These are phyloP conservation scores for Ladona fulva DNA, from an alignment of 1,140 invertebrate genomes.

Conservation along the genomic window DNA sequence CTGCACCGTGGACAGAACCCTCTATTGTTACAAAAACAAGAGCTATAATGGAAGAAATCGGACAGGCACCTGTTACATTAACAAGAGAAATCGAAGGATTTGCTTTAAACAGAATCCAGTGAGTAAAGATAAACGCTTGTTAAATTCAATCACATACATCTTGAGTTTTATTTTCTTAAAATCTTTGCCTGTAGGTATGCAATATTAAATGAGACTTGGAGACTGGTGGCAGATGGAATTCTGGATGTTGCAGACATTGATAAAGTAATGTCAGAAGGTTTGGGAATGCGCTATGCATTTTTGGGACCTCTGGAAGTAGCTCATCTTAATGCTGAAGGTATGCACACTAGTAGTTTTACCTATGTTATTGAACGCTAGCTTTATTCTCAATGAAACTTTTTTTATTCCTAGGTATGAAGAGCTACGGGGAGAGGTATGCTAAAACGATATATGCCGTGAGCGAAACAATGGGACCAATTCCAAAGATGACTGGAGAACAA, in stretches of 20 bases:
- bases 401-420: slow-evolving; percentile 47
- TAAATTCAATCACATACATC: too few species aligned
- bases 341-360: slow-evolving; percentile 24
- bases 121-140: slow-evolving; percentile 29
- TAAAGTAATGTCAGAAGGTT: slow-evolving; percentile 85
- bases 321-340: slow-evolving; percentile 90
- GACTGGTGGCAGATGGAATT: slow-evolving; percentile 73
- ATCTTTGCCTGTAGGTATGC: slow-evolving; percentile 60
- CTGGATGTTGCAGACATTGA: slow-evolving; percentile 84
- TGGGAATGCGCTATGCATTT: slow-evolving; percentile 92
- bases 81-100: slow-evolving; percentile 85
- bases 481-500: slow-evolving; percentile 45
- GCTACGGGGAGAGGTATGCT: slow-evolving; percentile 65
- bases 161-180: background rate
- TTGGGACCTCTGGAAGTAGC: slow-evolving; percentile 88
- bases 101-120: slow-evolving; percentile 88
- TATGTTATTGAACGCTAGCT: slow-evolving; percentile 32
- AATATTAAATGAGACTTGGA: slow-evolving; percentile 87
- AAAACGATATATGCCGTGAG: slow-evolving; percentile 70
- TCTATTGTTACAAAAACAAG: slow-evolving; percentile 56
- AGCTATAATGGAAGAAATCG: slow-evolving; percentile 75
- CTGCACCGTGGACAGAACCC: slow-evolving; percentile 77
- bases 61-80: slow-evolving; percentile 80
- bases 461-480: slow-evolving; percentile 62
- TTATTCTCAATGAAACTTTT: background rate